Conservation (phyloP, 1,140 invertebrate species). For the Zaprionus camerounensis region DNA sequence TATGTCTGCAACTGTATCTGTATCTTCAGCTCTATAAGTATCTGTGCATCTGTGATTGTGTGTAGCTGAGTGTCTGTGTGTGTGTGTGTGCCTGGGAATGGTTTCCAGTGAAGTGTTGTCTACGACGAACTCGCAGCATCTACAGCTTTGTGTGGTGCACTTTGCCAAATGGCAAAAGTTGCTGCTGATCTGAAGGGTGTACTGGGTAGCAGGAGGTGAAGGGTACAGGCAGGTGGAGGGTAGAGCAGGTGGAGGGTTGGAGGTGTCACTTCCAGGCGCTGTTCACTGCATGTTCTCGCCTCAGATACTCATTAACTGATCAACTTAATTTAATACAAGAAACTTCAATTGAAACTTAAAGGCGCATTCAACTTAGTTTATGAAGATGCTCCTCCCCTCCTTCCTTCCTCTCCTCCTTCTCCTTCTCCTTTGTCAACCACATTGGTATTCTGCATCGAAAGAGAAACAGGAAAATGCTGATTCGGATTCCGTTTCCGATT, state of each 20-base stretch:
- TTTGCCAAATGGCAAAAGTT: constrained; percentile 73
- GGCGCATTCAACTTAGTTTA: neutral
- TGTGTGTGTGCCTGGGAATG: constrained; percentile 9
- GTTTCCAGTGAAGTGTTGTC: constrained; percentile 48
- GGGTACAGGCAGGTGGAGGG: no score
- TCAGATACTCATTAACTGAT: constrained; percentile 6
- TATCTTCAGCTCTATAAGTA: constrained; percentile 57
- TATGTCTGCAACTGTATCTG: constrained; percentile 42
- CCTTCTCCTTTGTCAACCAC: neutral
- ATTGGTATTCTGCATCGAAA: constrained; percentile 19
- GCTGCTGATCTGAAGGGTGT: constrained; percentile 27
- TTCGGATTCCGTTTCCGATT: constrained; percentile 31
- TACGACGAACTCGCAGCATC: constrained; percentile 67
- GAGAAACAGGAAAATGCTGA: constrained; percentile 36
- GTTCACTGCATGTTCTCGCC: neutral
- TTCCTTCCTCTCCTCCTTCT: neutral
- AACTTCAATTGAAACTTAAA: neutral
- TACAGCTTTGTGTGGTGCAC: constrained; percentile 62
- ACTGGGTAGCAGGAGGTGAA: neutral
- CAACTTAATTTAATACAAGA: neutral
- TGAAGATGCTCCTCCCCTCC: neutral
- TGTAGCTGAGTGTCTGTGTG: constrained; percentile 36
- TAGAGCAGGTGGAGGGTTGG: neutral
- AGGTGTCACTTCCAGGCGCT: neutral
- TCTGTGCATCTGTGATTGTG: constrained; percentile 41